Conservation (phyloP, 23 tunicate genomes). For the Trididemnum miniatum region DNA sequence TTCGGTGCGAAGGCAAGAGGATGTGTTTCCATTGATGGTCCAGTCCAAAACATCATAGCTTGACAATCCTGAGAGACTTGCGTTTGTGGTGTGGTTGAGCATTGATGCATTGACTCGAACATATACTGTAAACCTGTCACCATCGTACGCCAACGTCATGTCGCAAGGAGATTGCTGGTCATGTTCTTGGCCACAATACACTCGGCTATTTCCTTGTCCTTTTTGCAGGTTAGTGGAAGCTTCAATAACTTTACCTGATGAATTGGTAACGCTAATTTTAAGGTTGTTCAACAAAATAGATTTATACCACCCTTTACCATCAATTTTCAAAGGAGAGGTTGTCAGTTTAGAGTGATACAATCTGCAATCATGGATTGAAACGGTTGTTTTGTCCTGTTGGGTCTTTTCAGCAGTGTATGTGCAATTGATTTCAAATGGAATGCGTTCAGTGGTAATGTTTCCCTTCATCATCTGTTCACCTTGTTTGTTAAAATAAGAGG, state of each 20-base stretch:
- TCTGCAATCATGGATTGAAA: not conserved
- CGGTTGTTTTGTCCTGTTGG: not conserved
- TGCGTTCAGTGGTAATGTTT: conserved; percentile 12
- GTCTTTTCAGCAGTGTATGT: not conserved
- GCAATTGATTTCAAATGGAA: conserved; percentile 9
- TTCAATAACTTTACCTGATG: not conserved
- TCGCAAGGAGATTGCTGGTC: not conserved
- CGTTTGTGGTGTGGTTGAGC: conserved; percentile 10
- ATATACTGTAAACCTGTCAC: not conserved
- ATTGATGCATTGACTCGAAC: not conserved
- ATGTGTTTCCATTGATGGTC: not conserved
- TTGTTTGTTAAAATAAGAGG: not conserved
- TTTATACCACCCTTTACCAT: not conserved
- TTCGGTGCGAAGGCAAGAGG: not conserved
- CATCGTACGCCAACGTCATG: not conserved
- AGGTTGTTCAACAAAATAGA: not conserved
- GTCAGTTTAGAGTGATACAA: not conserved
- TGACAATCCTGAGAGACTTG: not conserved
- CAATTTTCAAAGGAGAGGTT: not conserved
- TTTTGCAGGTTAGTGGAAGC: not conserved
- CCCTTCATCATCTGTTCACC: not conserved
- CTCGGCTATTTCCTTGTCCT: not conserved
- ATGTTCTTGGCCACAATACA: conserved; percentile 1
- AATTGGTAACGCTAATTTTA: not conserved
- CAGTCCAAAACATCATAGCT: not conserved